Base-by-base conservation (phyloP, 2,888 invertebrate species). In the Drosophila borborema region DNA sequence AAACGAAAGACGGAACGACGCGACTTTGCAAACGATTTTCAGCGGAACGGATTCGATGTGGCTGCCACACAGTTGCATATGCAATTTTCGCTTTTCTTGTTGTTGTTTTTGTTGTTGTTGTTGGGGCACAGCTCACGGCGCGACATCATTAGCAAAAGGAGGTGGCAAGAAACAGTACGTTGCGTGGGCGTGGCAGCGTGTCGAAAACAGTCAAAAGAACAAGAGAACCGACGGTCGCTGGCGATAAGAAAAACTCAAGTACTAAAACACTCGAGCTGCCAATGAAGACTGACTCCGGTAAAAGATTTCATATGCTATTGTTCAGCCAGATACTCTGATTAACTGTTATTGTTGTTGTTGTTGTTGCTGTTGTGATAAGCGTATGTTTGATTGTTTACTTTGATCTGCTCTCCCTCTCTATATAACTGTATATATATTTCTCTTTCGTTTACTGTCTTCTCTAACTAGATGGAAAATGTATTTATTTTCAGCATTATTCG, bases 121-220 rank as follows among this genome's bases (percentile, higher is more conserved):
- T 28, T 49, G 63, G 34, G 64, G 74, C 64, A 68, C 45, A 45
- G 49, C 54, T 62, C 72, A 64, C 68, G 88, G 75, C 85, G 85
- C 85, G 90, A 86, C 85, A 86, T 86, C 90, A 86, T 86, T 86
- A 86, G 85, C 89, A 49, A 49, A 16, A 16, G 53, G 23, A 38
- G 36, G 20, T 6, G 53, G 20, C 79, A 81, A 67, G 69, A 3
- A 8, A 14, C 8, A 72, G 59, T 54, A 40, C 18, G 61, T 41
- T 8, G 53, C 41, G 43, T 60, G 31, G 38, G 40, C 34, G 58
- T 20, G 56, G 59, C 41, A 81, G 68, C 78, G 78, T 81, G 63
- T 80, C 80, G 18, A 51, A 51, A 36, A 51, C 51, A 51, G 51
- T 51, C 34, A 20, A 72, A 75, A 80, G 77, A 53, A 53, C 53